These are phyloP conservation scores for Scelioninae gen. 1 DNA, from an alignment of 2,888 invertebrate species.

Conservation along the genomic window DNA sequence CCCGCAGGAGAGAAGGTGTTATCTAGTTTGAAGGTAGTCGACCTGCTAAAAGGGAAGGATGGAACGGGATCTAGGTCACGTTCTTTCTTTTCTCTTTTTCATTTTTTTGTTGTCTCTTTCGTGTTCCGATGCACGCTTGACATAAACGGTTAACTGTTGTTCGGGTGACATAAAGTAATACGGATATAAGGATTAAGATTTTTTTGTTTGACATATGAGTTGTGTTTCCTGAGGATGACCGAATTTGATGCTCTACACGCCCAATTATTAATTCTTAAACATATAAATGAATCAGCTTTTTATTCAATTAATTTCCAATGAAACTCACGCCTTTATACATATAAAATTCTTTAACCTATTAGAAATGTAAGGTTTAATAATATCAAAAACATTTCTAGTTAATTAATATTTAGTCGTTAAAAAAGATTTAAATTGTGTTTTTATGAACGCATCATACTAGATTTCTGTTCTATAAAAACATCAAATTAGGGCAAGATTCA, in stretches of 20 bases:
- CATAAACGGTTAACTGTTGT: slow-evolving; percentile 52
- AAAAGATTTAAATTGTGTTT: not conserved
- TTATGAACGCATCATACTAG: not conserved
- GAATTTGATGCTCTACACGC: not conserved
- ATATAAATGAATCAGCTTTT: too few relatives aligned
- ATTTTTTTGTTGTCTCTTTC: slow-evolving; percentile 21
- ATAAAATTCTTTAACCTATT: too few relatives aligned
- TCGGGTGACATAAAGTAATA: slow-evolving; percentile 39
- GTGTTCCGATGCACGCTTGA: slow-evolving; percentile 34
- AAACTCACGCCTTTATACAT: too few relatives aligned
- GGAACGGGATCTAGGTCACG: slow-evolving; percentile 66
- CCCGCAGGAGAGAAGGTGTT: slow-evolving; percentile 48
- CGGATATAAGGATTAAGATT: slow-evolving; percentile 29
- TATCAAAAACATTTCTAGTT: not conserved
- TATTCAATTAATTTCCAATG: too few relatives aligned
- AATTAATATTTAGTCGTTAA: not conserved
- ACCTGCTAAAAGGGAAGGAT: slow-evolving; percentile 58
- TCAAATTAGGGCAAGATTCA: slow-evolving; percentile 3
- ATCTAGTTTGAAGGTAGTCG: slow-evolving; percentile 61
- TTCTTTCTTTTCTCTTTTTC: slow-evolving; percentile 52
- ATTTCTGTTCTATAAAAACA: not conserved
- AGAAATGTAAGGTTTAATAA: too few relatives aligned
- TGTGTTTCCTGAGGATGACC: slow-evolving; percentile 9
- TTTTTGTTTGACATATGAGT: slow-evolving; percentile 10
- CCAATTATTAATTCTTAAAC: too few relatives aligned